These are phyloP conservation scores for Andrena trimmerana DNA, from an alignment of 2,888 invertebrate species.

Conservation along the genomic window DNA sequence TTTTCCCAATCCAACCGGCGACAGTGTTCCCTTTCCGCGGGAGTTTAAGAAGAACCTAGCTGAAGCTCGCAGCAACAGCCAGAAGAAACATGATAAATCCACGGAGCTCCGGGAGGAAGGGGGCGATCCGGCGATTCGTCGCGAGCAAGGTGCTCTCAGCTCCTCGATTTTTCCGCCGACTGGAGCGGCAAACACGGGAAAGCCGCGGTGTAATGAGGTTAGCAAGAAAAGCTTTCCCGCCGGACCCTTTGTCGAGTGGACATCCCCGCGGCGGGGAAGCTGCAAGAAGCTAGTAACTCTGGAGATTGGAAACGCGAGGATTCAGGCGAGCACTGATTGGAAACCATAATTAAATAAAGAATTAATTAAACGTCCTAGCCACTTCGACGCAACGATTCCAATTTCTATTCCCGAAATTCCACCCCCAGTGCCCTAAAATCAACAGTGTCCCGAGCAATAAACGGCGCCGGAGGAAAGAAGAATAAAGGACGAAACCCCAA, in stretches of 20 bases:
- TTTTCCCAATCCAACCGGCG: not conserved
- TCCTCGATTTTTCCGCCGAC: slow-evolving; percentile 7
- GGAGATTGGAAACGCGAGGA: not conserved
- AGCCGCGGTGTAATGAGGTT: slow-evolving; percentile 38
- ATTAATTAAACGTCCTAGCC: not conserved
- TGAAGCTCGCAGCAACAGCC: slow-evolving; percentile 4
- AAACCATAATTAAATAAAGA: not conserved
- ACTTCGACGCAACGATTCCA: no score
- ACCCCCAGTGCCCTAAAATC: not conserved
- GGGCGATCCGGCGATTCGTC: slow-evolving; percentile 51
- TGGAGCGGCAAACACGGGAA: not conserved
- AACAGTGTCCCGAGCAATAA: not conserved
- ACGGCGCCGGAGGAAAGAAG: not conserved
- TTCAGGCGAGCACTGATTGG: not conserved
- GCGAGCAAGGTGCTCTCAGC: slow-evolving; percentile 18
- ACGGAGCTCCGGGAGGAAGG: not conserved
- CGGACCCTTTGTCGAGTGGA: not conserved
- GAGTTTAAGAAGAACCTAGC: slow-evolving; percentile 47
- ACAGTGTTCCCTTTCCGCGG: slow-evolving; percentile 11
- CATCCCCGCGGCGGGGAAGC: not conserved
- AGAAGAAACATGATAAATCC: slow-evolving; percentile 55
- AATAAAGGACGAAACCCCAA: not conserved
- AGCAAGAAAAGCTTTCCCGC: slow-evolving; percentile 16
- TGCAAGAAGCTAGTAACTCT: not conserved
- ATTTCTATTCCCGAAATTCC: not conserved